These are phyloP conservation scores for Enhydra lutris DNA, from an alignment of 2,113 vertebrate genomes.

Conservation along the genomic window DNA sequence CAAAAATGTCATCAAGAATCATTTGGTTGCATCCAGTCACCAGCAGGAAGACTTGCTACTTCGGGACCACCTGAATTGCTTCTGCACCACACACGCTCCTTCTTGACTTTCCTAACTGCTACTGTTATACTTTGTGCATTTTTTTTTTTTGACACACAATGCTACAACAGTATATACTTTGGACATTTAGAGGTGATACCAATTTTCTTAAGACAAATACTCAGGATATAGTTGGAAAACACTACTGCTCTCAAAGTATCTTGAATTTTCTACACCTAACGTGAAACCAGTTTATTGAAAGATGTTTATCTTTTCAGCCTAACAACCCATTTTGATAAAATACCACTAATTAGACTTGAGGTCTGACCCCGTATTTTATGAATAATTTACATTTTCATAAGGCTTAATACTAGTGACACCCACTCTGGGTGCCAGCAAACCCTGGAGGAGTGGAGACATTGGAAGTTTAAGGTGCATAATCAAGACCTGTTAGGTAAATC, in stretches of 20 bases:
- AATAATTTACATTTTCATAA: neutral
- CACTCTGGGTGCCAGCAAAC: neutral
- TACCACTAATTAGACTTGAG: neutral
- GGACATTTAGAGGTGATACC: neutral
- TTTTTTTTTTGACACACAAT: neutral
- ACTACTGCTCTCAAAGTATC: neutral
- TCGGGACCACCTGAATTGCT: neutral
- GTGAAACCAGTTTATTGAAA: neutral
- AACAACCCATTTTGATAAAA: neutral
- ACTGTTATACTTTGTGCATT: neutral
- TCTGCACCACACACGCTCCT: rapidly evolving
- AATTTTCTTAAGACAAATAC: neutral
- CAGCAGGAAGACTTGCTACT: neutral
- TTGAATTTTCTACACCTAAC: neutral
- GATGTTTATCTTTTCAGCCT: neutral
- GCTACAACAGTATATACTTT: neutral
- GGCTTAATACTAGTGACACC: neutral
- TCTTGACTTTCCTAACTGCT: neutral
- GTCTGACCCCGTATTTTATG: neutral
- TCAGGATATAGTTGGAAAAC: neutral
- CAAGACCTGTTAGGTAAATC: neutral
- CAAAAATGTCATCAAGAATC: neutral
- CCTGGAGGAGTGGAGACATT: neutral
- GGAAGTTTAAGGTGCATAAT: neutral
- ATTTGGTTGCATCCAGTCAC: neutral